Percentiles rank a stretch among this genome's conserved stretches.
Conservation (phyloP, 1,140 invertebrate genomes). For the Aphis craccivora region DNA sequence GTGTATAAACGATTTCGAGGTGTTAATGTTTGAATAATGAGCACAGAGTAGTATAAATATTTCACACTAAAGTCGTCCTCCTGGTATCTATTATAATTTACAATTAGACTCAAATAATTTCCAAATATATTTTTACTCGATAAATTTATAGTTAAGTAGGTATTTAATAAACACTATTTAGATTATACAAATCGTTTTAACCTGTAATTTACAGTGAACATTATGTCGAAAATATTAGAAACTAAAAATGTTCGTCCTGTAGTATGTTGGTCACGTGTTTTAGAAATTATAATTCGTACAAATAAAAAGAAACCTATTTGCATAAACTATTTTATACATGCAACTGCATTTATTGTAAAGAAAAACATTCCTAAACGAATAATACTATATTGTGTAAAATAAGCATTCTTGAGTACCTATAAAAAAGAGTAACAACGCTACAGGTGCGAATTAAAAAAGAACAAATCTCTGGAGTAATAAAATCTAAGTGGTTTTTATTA, state of each 20-base stretch:
- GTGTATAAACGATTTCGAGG: neutral
- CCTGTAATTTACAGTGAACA: neutral
- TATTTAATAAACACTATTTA: neutral
- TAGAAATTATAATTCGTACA: neutral
- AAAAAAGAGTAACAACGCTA: neutral
- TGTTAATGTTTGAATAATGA: neutral
- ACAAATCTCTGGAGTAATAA: constrained; percentile 1
- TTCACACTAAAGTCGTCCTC: no score
- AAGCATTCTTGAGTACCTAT: neutral
- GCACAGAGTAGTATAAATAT: neutral
- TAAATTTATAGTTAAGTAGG: neutral
- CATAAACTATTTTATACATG: neutral
- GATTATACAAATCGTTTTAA: neutral
- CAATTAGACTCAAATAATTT: neutral
- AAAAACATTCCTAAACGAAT: neutral
- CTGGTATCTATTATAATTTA: neutral
- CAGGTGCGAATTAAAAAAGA: constrained; percentile 27
- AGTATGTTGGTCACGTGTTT: neutral
- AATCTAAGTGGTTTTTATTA: constrained; percentile 21
- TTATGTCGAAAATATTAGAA: neutral
- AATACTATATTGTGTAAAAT: neutral
- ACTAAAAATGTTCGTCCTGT: neutral
- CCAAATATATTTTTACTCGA: neutral
- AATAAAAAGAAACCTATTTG: neutral
- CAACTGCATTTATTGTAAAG: neutral